Conservation (phyloP, 2,888 invertebrate species). For the Theodoxus fluviatilis region DNA sequence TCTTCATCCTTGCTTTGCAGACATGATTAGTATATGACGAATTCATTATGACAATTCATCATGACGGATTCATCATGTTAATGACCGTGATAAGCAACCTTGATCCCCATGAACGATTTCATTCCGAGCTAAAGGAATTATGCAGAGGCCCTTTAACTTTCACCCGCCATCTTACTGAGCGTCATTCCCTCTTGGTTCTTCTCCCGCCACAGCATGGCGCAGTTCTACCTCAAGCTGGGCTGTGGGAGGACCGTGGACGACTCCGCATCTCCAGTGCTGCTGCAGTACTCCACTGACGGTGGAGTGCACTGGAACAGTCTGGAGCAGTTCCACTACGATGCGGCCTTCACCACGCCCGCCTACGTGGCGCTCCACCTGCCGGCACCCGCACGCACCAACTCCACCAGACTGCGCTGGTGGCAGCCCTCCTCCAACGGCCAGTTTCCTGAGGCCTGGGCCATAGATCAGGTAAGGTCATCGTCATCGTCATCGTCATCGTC, state of each 20-base stretch:
- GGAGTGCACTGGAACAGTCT: constrained; percentile 65
- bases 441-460: constrained; percentile 63
- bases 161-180: no score
- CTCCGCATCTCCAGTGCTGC: constrained; percentile 57
- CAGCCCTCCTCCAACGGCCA: constrained; percentile 60
- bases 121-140: no score
- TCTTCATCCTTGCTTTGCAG: no score
- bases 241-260: constrained; percentile 48
- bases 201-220: constrained; percentile 64
- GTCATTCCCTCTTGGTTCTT: neutral
- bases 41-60: no score
- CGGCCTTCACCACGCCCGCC: constrained; percentile 43
- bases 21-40: no score
- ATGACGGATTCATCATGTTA: no score
- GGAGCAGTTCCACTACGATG: constrained; percentile 61
- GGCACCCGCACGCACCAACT: constrained; percentile 50
- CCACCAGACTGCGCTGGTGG: constrained; percentile 62
- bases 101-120: no score
- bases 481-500: neutral
- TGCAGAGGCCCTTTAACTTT: no score
- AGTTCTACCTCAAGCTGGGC: constrained; percentile 64
- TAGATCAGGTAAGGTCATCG: constrained; percentile 62
- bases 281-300: constrained; percentile 65
- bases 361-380: constrained; percentile 62
- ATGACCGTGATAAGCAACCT: no score